Percentiles rank a stretch among this genome's conserved stretches.
These are phyloP conservation scores for Psylliodes chrysocephalus DNA, from an alignment of 2,888 invertebrate species.

Conservation along the genomic window DNA sequence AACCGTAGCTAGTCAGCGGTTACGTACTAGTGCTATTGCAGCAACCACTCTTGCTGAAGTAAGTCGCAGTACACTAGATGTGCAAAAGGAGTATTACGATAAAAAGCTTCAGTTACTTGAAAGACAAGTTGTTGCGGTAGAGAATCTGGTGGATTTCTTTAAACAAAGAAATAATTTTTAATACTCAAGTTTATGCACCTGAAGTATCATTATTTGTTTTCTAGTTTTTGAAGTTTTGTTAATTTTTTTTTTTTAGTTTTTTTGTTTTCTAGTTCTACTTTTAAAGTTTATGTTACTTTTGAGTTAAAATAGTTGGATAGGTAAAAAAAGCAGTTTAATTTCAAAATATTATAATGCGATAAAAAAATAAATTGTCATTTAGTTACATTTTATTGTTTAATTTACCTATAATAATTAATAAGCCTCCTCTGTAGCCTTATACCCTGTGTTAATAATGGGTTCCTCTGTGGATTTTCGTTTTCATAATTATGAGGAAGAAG, in stretches of 20 bases:
- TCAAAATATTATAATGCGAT: background rate
- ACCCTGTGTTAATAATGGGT: conserved; percentile 21
- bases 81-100: conserved; percentile 19
- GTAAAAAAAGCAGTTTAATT: background rate
- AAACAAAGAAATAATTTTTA: conserved; percentile 8
- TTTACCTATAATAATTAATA: conserved; percentile 20
- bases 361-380: conserved; percentile 1
- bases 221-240: background rate
- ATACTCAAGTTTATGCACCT: background rate
- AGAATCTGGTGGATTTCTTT: conserved; percentile 10
- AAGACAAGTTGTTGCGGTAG: conserved; percentile 15
- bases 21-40: conserved; percentile 20
- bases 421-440: conserved; percentile 19
- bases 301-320: background rate
- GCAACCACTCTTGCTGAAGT: conserved; percentile 26
- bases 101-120: conserved; percentile 16
- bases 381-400: conserved; percentile 10
- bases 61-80: conserved; percentile 17
- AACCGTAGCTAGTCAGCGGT: conserved; percentile 14
- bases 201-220: background rate
- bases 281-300: background rate
- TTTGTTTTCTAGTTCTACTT: background rate
- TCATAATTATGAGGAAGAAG: conserved; percentile 19
- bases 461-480: conserved; percentile 11
- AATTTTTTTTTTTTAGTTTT: background rate